These are phyloP conservation scores for Oceanodroma leucorhoa DNA, from an alignment of 2,797 vertebrate species.

Conservation along the genomic window DNA sequence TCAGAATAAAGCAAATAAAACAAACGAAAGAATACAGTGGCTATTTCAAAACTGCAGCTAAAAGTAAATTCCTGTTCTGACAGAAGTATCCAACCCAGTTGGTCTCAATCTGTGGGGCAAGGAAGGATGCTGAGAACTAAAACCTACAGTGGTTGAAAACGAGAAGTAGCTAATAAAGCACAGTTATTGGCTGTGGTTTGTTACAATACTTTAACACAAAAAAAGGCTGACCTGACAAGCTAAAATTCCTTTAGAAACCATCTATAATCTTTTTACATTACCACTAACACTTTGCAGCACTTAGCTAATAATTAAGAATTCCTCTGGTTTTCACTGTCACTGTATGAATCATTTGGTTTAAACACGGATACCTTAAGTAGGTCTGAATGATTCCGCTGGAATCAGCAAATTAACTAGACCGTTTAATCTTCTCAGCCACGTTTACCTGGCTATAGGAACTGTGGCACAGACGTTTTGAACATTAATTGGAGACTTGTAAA, in stretches of 20 bases:
- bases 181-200: not conserved
- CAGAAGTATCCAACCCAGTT: not conserved
- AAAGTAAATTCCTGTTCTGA: not conserved
- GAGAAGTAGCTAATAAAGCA: not conserved
- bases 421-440: not conserved
- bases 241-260: not conserved
- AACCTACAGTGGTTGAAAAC: not conserved
- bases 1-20: not conserved
- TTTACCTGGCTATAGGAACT: not conserved
- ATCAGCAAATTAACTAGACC: constrained; percentile 22
- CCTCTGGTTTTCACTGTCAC: constrained; percentile 1
- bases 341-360: not conserved
- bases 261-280: not conserved
- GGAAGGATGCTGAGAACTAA: not conserved
- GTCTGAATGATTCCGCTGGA: constrained; percentile 1
- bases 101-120: not conserved
- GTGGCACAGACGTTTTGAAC: not conserved
- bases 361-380: not conserved
- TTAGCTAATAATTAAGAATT: constrained; percentile 17
- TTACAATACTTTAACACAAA: not conserved
- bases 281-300: constrained; percentile 3
- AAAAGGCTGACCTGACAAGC: not conserved
- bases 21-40: not conserved
- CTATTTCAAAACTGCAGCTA: not conserved
- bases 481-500: not conserved